These are phyloP conservation scores for Perognathus longimembris DNA, from an alignment of 2,113 vertebrate species.

Conservation along the genomic window DNA sequence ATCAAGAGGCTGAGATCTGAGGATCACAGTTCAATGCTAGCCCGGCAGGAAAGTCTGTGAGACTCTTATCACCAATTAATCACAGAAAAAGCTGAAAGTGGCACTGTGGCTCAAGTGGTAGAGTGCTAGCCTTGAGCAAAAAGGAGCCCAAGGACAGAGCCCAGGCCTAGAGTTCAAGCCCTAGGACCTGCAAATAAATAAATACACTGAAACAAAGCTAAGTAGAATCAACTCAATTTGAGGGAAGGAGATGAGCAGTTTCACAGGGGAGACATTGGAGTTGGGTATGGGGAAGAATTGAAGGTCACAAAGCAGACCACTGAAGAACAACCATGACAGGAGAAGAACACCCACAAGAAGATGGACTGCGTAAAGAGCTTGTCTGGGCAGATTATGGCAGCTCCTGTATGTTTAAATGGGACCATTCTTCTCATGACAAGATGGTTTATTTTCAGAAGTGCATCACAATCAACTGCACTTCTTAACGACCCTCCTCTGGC, in stretches of 20 bases:
- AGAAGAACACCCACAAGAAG: background rate
- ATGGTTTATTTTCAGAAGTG: background rate
- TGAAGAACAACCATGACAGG: background rate
- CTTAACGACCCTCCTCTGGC: background rate
- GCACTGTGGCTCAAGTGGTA: too few species aligned
- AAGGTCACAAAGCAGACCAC: background rate
- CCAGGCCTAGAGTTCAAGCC: too few species aligned
- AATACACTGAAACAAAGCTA: background rate
- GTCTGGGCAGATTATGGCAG: background rate
- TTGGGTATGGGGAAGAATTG: accelerated
- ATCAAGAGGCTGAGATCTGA: too few species aligned
- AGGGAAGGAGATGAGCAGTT: background rate
- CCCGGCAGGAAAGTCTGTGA: too few species aligned
- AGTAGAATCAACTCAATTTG: background rate
- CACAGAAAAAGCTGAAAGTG: too few species aligned
- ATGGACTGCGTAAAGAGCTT: too few species aligned
- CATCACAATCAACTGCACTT: background rate
- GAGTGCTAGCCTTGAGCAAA: too few species aligned
- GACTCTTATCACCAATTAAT: too few species aligned
- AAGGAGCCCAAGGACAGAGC: too few species aligned
- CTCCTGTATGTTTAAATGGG: background rate
- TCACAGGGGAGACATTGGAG: background rate
- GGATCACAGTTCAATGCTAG: too few species aligned
- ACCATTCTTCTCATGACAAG: background rate
- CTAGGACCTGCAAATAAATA: too few species aligned